Percentiles rank a stretch among this genome's conserved stretches.
Evolutionary conservation across 2,797 vertebrate species (phyloP).

Genomic region (Lemur catta): DNA sequence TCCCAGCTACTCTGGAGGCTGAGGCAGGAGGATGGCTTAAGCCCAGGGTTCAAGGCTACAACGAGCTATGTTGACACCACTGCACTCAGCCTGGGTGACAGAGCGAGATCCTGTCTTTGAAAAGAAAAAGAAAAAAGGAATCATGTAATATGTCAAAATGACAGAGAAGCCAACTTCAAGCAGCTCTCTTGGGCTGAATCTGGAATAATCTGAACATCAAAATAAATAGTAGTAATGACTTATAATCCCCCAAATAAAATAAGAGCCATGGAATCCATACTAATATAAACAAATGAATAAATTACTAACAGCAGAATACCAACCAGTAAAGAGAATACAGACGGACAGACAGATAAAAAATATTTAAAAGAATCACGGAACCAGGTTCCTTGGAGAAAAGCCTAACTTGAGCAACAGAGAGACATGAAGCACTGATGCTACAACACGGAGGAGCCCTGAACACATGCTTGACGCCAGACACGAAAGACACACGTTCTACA

Average conservation of each 20-base stretch:
- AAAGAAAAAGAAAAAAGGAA: background rate
- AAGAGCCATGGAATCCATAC: background rate
- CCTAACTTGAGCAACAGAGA: background rate
- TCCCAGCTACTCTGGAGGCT: background rate
- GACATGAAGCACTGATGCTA: background rate
- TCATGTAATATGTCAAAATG: background rate
- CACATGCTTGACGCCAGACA: background rate
- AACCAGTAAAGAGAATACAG: background rate
- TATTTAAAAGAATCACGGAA: background rate
- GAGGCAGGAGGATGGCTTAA: background rate
- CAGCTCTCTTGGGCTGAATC: background rate
- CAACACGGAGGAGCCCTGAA: background rate
- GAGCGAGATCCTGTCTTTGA: background rate
- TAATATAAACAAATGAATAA: background rate
- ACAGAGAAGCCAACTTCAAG: background rate
- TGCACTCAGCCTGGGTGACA: background rate
- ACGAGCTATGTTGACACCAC: background rate
- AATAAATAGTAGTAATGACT: background rate
- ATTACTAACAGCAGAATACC: background rate
- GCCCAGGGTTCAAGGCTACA: background rate
- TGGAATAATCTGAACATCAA: background rate
- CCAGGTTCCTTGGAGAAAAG: background rate
- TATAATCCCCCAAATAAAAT: background rate
- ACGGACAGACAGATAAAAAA: background rate
- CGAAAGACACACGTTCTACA: background rate